Evolutionary conservation across 2,888 invertebrate species (phyloP), one percentile per base, ranked within the genome.

Genomic region (Magallana nippona): DNA sequence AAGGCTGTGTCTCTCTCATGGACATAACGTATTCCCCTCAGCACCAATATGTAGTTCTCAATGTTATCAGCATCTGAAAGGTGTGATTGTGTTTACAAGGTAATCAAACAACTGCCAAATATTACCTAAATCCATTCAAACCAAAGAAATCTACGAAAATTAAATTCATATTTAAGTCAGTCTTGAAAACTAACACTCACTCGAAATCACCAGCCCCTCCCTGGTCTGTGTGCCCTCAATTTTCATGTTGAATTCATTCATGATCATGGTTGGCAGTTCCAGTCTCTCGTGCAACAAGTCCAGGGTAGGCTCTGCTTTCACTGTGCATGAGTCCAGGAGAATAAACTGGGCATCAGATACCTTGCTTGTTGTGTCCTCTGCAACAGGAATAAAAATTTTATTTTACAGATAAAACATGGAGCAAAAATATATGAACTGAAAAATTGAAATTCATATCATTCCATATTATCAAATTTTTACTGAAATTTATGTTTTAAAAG

Each of bases 221-320:
- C 98, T 96, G 71, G 98, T 98, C 88, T 98, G 97, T 84, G 98
- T 96, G 56, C 98, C 97, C 87, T 96, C 96, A 91, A 97, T 96
- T 91, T 96, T 96, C 93, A 96, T 96, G 90, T 96, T 95, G 71
- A 89, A 88, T 71, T 88, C 78, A 89, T 96, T 95, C 87, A 98
- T 96, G 94, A 97, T 95, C 85, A 96, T 96, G 87, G 96, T 96
- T 1, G 97, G 97, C 86, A 98, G 96, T 55, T 96, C 95, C 87
- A 98, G 95, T 89, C 97, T 97, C 94, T 99, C 99, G 94, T 98
- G 98, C 95, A 98, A 98, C 10, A 98, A 98, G 95, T 98, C 98
- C 89, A 99, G 95, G 10, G 98, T 97, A 57, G 99, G 99, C 94
- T 98, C 98, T 85, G 99, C 98, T 78, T 97, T 97, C 84, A 99